Conservation (phyloP, 2,797 vertebrate genomes). For the Chlorospingus flavigularis region DNA sequence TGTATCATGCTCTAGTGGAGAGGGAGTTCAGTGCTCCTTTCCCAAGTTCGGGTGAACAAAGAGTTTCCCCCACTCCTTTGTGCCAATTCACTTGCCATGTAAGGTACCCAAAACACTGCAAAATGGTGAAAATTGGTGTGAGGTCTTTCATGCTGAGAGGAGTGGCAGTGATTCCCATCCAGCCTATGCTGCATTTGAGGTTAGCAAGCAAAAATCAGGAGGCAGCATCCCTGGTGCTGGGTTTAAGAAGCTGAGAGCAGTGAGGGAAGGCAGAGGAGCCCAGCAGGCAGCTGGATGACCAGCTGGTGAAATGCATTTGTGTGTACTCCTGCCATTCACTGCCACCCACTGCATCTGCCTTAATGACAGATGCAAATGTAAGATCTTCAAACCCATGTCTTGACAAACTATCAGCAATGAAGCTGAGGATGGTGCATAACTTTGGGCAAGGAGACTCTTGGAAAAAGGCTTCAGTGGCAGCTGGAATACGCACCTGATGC, state of each 20-base stretch:
- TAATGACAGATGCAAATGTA: not conserved
- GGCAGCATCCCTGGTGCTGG: not conserved
- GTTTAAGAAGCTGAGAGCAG: not conserved
- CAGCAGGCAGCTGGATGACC: not conserved
- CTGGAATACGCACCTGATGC: not conserved
- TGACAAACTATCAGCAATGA: accelerated
- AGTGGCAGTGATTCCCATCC: not conserved
- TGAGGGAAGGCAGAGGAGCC: not conserved
- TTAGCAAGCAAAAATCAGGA: not conserved
- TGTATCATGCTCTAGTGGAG: not conserved
- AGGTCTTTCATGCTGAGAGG: not conserved
- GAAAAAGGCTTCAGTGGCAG: not conserved
- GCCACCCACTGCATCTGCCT: not conserved
- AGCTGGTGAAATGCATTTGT: not conserved
- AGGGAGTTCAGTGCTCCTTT: not conserved
- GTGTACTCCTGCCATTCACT: not conserved
- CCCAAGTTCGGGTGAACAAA: not conserved
- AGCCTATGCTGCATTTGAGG: not conserved
- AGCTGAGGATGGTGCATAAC: not conserved
- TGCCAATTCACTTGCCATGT: not conserved
- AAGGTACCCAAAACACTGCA: not conserved
- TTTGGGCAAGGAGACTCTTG: not conserved
- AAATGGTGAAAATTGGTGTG: not conserved
- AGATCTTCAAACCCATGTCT: not conserved
- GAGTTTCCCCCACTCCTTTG: not conserved